phyloP scores from a whole-genome alignment of 2,797 vertebrate genomes.

The Acridotheres tristis region DNA sequence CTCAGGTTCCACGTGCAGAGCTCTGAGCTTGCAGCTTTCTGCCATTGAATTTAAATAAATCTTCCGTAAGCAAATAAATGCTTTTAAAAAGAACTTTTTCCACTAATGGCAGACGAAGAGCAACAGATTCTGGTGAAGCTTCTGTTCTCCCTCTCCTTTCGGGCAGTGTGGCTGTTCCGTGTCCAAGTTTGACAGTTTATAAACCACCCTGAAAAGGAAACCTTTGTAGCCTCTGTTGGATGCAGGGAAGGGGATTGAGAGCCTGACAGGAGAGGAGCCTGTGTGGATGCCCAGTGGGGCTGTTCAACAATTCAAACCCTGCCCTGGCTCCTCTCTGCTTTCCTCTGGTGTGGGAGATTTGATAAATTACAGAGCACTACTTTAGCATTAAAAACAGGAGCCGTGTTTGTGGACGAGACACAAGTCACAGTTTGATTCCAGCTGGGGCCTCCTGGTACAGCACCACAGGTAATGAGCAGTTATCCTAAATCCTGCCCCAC shows the following conservation, averaged over 20 bases:
- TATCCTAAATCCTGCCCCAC: background rate
- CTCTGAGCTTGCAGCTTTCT: background rate
- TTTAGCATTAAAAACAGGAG: background rate
- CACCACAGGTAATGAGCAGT: background rate
- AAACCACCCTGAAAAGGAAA: slow-evolving; percentile 42
- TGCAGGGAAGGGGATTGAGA: background rate
- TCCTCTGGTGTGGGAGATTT: background rate
- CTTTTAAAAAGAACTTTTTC: background rate
- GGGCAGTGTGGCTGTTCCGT: slow-evolving; percentile 21
- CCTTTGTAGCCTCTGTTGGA: background rate
- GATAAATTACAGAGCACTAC: background rate
- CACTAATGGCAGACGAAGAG: background rate
- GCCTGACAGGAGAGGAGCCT: background rate
- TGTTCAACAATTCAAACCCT: background rate
- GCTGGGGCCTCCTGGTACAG: background rate
- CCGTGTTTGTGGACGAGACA: background rate
- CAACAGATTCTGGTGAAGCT: background rate
- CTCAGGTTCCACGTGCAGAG: background rate
- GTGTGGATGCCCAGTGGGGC: background rate
- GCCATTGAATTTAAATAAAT: background rate
- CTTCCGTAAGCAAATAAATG: background rate
- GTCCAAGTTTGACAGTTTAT: slow-evolving; percentile 26
- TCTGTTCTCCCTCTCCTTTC: slow-evolving; percentile 8
- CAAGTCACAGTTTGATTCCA: background rate
- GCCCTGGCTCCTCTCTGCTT: background rate